Evolutionary conservation across 2,888 invertebrate genomes (phyloP), one percentile per base, ranked within the genome.

Genomic region (Drosophila lacicola): DNA sequence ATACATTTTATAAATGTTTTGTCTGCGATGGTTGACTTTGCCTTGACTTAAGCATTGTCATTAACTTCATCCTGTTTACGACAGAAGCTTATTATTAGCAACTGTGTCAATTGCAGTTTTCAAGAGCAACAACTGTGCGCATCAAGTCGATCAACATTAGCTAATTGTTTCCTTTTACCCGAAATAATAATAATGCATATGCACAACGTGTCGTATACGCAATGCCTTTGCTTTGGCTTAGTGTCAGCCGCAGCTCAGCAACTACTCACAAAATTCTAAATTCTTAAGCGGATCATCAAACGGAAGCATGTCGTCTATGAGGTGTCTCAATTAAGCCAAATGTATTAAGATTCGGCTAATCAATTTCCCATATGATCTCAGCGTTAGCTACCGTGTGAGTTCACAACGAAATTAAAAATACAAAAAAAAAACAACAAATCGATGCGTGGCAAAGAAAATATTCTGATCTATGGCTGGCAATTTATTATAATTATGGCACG

Each of bases 71-170:
- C 83, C 83, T 83, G 76, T 82, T 81, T 72, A 56, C 74, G 80
- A 53, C 45, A 37, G 66, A 42, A 51, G 47, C 60, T 44, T 62
- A 73, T 86, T 72, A 71, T 37, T 29, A 29, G 29, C 29, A 29
- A 29, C 78, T 78, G 88, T 86, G 85, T 88, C 89, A 88, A 85
- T 88, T 88, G 78, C 87, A 55, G 47, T 74, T 75, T 77, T 88
- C 88, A 85, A 85, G 85, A 81, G 70, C 87, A 88, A 65, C 74
- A 70, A 56, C 61, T 54, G 45, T 29, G 36, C 36, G 47, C 19
- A 10, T 10, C 34, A 45, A 29, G 66, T 56, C 58, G 45, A 50
- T 34, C 19, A 54, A 62, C 17, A 36, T 62, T 67, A 49, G 62
- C 45, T 47, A 76, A 71, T 21, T 62, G 70, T 65, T 86, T 80